These are phyloP conservation scores for Brachionus koreanus DNA, from an alignment of 1,140 invertebrate species.

Conservation along the genomic window DNA sequence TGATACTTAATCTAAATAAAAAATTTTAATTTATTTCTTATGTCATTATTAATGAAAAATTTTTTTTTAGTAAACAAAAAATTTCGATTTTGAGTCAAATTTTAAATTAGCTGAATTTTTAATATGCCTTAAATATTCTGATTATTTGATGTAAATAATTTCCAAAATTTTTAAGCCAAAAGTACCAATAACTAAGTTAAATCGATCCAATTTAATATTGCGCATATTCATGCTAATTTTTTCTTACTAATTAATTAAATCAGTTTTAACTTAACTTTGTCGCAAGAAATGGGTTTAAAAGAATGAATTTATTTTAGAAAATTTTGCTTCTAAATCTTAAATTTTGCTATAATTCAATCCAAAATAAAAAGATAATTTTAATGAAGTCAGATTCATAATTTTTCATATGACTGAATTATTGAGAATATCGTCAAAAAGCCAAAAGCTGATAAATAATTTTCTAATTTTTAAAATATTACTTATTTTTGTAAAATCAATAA, in stretches of 20 bases:
- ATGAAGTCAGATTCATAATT: too few species aligned
- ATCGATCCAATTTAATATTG: neutral
- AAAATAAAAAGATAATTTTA: too few species aligned
- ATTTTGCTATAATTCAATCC: too few species aligned
- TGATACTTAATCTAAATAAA: neutral
- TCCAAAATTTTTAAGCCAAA: neutral
- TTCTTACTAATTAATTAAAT: neutral
- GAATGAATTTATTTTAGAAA: neutral
- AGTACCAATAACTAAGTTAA: neutral
- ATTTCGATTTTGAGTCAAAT: neutral
- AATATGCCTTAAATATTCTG: neutral
- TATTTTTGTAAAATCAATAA: too few species aligned
- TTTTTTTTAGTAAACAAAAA: neutral
- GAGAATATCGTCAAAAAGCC: too few species aligned
- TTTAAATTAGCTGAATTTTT: neutral
- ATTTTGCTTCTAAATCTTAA: neutral
- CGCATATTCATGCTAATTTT: neutral
- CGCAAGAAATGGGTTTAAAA: neutral
- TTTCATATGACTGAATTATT: too few species aligned
- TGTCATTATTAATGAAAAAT: neutral
- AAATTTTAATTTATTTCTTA: neutral
- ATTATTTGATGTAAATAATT: neutral
- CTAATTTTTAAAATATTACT: too few species aligned
- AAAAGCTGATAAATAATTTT: too few species aligned
- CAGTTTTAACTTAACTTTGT: neutral